A percentile compares a stretch with the other conserved stretches of the same genome.
Conservation (phyloP, 2,797 vertebrate genomes). For the Sternarchorhynchus goeldii region DNA sequence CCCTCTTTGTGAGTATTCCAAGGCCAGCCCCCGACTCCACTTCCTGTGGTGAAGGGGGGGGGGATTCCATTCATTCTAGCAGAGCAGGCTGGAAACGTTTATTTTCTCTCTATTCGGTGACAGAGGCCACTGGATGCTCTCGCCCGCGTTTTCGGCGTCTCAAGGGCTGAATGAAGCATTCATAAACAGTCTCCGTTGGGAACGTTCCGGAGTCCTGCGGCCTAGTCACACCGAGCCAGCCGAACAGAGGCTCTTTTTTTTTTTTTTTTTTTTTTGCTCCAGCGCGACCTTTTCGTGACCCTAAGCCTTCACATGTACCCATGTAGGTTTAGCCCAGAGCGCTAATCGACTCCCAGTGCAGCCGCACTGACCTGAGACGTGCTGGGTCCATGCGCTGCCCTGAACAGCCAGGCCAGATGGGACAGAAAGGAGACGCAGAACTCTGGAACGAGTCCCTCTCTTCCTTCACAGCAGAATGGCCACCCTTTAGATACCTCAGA, state of each 20-base stretch:
- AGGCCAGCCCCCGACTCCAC: conserved; percentile 24
- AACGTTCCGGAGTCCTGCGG: conserved; percentile 21
- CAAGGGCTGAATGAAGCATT: conserved; percentile 25
- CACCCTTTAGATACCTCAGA: not conserved
- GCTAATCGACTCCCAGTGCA: conserved; percentile 32
- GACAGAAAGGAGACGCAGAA: no score
- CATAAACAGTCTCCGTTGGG: not conserved
- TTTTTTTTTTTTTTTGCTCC: conserved; percentile 1
- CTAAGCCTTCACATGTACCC: conserved; percentile 3
- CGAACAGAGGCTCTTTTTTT: conserved; percentile 29
- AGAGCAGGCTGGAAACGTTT: conserved; percentile 7
- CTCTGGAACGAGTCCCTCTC: conserved; percentile 5
- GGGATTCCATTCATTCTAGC: conserved; percentile 33
- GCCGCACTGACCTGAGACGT: conserved; percentile 27
- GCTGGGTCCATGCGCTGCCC: not conserved
- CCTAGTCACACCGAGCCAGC: conserved; percentile 1
- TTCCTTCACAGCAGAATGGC: conserved; percentile 6
- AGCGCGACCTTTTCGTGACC: conserved; percentile 20
- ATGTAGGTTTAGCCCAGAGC: conserved; percentile 32
- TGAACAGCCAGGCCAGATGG: no score
- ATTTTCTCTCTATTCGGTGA: conserved; percentile 23
- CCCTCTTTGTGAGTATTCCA: conserved; percentile 4
- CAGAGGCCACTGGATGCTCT: not conserved
- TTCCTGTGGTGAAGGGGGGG: conserved; percentile 29
- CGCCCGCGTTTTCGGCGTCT: conserved; percentile 24